A percentile compares a stretch with the other conserved stretches of the same genome.
phyloP scores from a whole-genome alignment of 2,113 vertebrate species.

The Odontesthes bonariensis region DNA sequence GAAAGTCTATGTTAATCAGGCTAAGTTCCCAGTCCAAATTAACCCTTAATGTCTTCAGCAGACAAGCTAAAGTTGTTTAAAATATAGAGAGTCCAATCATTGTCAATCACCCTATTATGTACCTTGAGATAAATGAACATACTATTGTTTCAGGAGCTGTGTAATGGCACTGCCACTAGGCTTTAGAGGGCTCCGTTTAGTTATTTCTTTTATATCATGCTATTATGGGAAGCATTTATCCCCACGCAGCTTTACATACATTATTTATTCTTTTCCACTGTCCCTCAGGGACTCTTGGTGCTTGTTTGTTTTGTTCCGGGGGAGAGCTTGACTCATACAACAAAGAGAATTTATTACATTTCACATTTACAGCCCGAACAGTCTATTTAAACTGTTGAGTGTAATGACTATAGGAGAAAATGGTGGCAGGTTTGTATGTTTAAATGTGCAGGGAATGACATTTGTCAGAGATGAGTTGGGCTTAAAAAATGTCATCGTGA shows the following conservation, averaged over 20 bases:
- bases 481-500: not conserved
- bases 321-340: not conserved
- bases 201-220: constrained; percentile 7
- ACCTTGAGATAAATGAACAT: not conserved
- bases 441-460: not conserved
- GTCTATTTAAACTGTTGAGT: not conserved
- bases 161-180: not conserved
- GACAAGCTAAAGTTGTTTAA: too few relatives aligned
- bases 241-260: constrained; percentile 48
- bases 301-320: constrained; percentile 46
- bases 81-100: not conserved
- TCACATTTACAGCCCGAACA: not conserved
- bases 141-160: constrained; percentile 6
- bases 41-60: too few relatives aligned
- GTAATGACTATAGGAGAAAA: not conserved
- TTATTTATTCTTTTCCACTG: constrained; percentile 72
- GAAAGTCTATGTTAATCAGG: too few relatives aligned
- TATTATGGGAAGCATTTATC: constrained; percentile 31
- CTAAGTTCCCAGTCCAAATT: too few relatives aligned
- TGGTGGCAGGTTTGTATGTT: fast-evolving
- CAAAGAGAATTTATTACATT: not conserved
- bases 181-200: not conserved
- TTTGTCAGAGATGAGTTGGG: not conserved
- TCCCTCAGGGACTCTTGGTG: constrained; percentile 45
- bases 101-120: not conserved